phyloP scores from a whole-genome alignment of 2,888 invertebrate genomes.

The Hipparchia sbordonii region DNA sequence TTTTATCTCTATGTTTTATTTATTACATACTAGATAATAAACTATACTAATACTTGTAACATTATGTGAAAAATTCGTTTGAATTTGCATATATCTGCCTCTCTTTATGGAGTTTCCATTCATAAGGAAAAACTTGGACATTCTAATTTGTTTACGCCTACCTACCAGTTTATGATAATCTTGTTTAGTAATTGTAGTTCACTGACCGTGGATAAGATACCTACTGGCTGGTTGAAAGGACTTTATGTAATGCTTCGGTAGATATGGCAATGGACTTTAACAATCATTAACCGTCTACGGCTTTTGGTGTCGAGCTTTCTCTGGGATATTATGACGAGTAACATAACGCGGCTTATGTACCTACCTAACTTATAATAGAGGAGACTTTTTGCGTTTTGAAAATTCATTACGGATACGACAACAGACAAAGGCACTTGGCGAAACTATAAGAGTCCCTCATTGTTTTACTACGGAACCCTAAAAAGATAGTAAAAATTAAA shows the following conservation, averaged over 20 bases:
- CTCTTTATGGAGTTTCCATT: background rate
- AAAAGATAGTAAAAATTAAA: too few relatives aligned
- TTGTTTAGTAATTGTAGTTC: constrained; percentile 25
- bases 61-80: background rate
- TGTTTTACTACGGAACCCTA: too few relatives aligned
- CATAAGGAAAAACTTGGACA: constrained; percentile 9
- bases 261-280: constrained; percentile 18
- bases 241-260: constrained; percentile 25
- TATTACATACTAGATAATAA: background rate
- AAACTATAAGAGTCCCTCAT: too few relatives aligned
- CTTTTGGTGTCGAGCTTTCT: constrained; percentile 15
- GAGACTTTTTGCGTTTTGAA: too few relatives aligned
- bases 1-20: background rate
- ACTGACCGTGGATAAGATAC: constrained; percentile 22
- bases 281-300: constrained; percentile 1
- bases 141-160: constrained; percentile 14
- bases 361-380: too few relatives aligned
- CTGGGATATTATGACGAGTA: background rate
- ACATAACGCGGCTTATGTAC: too few relatives aligned
- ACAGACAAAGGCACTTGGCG: too few relatives aligned
- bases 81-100: background rate
- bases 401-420: too few relatives aligned
- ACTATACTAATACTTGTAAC: background rate
- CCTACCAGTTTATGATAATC: constrained; percentile 10
- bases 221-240: constrained; percentile 21